phyloP scores from a whole-genome alignment of 2,113 vertebrate genomes.

The Pygathrix nemaeus region DNA sequence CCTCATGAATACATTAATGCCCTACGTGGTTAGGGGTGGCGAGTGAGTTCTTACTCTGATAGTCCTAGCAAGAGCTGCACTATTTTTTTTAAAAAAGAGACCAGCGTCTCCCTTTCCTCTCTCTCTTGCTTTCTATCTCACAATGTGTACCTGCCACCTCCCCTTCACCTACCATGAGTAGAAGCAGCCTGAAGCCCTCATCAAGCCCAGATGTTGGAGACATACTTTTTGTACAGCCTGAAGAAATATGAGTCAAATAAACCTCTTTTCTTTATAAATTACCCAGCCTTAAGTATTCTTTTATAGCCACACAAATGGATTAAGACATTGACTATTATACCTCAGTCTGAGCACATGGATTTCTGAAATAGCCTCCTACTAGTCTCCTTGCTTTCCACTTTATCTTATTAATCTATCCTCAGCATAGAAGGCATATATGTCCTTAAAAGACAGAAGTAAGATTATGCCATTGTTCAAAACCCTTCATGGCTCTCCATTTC shows the following conservation, averaged over 20 bases:
- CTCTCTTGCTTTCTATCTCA: neutral
- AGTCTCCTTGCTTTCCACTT: neutral
- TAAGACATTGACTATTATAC: neutral
- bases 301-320: neutral
- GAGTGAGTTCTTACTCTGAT: neutral
- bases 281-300: neutral
- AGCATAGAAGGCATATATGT: neutral
- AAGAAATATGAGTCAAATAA: neutral
- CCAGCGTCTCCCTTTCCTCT: neutral
- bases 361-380: neutral
- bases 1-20: neutral
- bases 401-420: too few relatives aligned
- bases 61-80: neutral
- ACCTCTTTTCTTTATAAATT: neutral
- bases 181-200: neutral
- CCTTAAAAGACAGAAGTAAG: neutral
- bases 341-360: too few relatives aligned
- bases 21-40: neutral
- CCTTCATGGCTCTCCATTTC: neutral
- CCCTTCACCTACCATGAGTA: neutral
- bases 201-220: neutral
- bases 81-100: too few relatives aligned
- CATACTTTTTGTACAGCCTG: neutral
- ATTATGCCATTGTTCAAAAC: neutral
- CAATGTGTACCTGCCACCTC: neutral